phyloP scores from a whole-genome alignment of 2,113 vertebrate species.

The Anhinga rufa region DNA sequence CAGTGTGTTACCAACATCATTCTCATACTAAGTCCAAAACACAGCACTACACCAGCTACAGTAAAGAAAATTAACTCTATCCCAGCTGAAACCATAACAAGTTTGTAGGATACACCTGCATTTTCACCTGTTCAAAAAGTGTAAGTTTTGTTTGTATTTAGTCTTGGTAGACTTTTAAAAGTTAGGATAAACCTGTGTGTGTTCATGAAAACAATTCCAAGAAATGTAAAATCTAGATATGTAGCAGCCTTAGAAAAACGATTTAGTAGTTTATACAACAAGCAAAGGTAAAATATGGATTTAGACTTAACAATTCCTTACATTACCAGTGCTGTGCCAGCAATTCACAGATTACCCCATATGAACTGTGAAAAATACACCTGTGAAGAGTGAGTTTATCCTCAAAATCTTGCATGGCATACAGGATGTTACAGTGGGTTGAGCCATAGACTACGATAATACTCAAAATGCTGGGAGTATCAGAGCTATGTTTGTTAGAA shows the following conservation, averaged over 20 bases:
- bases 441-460: background rate
- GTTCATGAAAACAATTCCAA: background rate
- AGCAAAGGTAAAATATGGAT: background rate
- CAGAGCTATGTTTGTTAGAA: background rate
- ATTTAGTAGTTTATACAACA: background rate
- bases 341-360: background rate
- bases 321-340: background rate
- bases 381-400: background rate
- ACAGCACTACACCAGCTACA: no score
- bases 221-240: background rate
- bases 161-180: background rate
- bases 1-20: no score
- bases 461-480: background rate
- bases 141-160: background rate
- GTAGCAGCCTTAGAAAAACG: background rate
- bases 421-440: background rate
- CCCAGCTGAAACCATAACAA: no score
- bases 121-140: background rate
- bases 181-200: background rate
- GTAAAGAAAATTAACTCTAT: no score
- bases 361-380: background rate
- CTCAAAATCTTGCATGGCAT: background rate
- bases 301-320: background rate
- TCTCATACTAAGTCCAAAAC: no score
- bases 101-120: background rate